Percentiles rank a stretch among this genome's conserved stretches.
These are phyloP conservation scores for Mycteria americana DNA, from an alignment of 2,797 vertebrate genomes.

Conservation along the genomic window DNA sequence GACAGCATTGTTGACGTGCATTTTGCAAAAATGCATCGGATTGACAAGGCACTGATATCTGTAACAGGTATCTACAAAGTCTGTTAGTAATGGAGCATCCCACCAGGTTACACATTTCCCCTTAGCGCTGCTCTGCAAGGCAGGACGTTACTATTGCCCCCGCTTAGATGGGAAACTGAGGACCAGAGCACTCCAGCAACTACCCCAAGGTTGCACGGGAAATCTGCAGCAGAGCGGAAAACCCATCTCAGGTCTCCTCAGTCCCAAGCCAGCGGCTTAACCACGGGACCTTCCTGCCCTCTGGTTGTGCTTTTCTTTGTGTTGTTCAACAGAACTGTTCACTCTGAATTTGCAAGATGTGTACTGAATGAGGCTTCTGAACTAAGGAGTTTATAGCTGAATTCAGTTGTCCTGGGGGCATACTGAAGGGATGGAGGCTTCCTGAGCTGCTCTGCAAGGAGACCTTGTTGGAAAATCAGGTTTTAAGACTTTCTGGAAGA, in stretches of 20 bases:
- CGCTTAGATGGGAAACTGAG: not conserved
- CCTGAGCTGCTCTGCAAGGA: not conserved
- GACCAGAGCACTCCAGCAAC: not conserved
- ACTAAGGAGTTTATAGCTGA: not conserved
- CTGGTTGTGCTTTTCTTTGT: not conserved
- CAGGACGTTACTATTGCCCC: not conserved
- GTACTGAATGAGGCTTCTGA: not conserved
- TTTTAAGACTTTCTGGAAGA: not conserved
- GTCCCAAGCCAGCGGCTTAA: not conserved
- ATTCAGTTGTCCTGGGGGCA: not conserved
- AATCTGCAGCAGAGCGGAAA: not conserved
- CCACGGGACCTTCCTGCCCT: not conserved
- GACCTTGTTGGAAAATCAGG: not conserved
- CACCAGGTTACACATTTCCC: not conserved
- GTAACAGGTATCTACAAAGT: not conserved
- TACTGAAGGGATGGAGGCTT: not conserved
- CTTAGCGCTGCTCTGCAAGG: not conserved
- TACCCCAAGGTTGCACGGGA: not conserved
- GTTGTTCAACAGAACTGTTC: not conserved
- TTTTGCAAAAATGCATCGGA: not conserved
- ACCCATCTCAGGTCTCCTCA: not conserved
- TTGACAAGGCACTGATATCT: not conserved
- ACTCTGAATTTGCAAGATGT: not conserved
- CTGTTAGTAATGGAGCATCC: not conserved
- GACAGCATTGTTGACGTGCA: rapidly evolving